Base-by-base conservation (phyloP, 1,140 invertebrate genomes). In the Trinorchestia longiramus region DNA sequence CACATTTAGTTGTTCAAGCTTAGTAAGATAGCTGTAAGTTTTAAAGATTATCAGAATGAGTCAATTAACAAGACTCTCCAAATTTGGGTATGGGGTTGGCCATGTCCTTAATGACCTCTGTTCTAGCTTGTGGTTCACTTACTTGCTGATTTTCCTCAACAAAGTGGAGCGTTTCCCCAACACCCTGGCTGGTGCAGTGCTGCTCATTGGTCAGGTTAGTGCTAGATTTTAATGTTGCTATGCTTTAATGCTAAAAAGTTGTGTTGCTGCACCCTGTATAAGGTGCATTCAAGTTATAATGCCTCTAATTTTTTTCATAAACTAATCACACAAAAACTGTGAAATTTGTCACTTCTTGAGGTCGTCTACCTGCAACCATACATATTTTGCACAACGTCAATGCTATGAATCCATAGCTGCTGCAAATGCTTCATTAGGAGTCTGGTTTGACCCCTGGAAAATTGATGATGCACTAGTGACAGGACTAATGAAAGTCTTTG, bases 71-170 rank as follows among this genome's bases (percentile, higher is more conserved):
- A 17, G 90, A 0, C 95, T 95, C 0, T 77, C 90, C n/a, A 97
- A 97, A 95, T 88, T 98, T 42, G 97, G 97, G 0, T 98, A 97
- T 97, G 98, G 98, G 92, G 97, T 98, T 96, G 99, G 99, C 0
- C 99, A 99, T 97, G 98, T 99, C 53, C 97, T 99, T 45, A 99
- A 99, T 97, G 99, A 99, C 97, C 98, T 99, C 15, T 99, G 99
- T 97, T 99, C 99, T 62, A 99, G 99, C 94, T 99, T 99, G 98
- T 99, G 99, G 99, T 99, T 99, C 97, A 99, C 99, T 0, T 99
- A 99, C 97, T 97, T 99, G n/a, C 97, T 99, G 96, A 98, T 99
- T 42, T 99, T 98, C 97, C 98, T 99, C 97, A 98, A 99, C 97
- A 98, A 98, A 97, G 98, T 99, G 3, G 95, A 97, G 1, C 97